Evolutionary conservation across 2,797 vertebrate genomes (phyloP).

Genomic region (Alauda arvensis): DNA sequence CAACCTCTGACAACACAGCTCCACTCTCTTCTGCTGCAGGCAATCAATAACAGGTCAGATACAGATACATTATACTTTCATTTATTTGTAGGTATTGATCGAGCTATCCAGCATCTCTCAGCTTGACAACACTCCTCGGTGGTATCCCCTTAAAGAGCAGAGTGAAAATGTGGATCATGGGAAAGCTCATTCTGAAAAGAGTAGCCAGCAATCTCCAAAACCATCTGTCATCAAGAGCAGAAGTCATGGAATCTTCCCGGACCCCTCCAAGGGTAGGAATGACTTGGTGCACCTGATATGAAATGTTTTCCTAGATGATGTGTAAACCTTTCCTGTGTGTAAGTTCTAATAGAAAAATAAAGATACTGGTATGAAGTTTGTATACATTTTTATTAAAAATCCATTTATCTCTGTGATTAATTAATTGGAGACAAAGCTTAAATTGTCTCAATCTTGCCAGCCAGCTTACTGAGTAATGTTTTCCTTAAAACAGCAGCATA

Average conservation of each 20-base stretch:
- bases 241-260: conserved; percentile 97
- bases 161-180: conserved; percentile 91
- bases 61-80: not conserved
- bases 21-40: not conserved
- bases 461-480: not conserved
- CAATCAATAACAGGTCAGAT: not conserved
- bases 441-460: not conserved
- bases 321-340: not conserved
- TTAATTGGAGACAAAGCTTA: not conserved
- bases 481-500: not conserved
- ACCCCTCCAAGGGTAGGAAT: conserved; percentile 93
- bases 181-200: conserved; percentile 82
- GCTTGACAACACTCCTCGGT: conserved; percentile 92
- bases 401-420: not conserved
- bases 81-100: conserved; percentile 85
- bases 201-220: conserved; percentile 87
- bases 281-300: not conserved
- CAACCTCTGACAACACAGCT: not conserved
- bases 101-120: conserved; percentile 89
- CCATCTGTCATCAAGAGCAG: conserved; percentile 97
- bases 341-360: conserved; percentile 11
- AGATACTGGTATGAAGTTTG: not conserved
- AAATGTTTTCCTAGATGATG: conserved; percentile 7
- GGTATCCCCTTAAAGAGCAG: conserved; percentile 93
- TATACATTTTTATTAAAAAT: not conserved